Evolutionary conservation across 2,888 invertebrate genomes (phyloP), one percentile per base, ranked within the genome.

Genomic region (Timandra comae): DNA sequence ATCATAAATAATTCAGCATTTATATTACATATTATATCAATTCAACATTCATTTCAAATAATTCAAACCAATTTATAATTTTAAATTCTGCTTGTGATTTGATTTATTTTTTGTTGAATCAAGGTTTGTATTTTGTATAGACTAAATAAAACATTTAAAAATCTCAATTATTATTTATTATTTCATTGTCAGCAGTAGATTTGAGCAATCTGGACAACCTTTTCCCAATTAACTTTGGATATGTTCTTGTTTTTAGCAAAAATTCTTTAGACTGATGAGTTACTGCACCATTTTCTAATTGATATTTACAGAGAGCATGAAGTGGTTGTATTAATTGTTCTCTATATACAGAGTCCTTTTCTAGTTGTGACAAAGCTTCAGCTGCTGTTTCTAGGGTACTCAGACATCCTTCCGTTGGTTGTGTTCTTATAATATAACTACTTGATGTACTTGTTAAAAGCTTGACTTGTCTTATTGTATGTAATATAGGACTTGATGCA

Each of bases 191-290:
- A 59, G 74, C 59, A 43, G 80, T 72, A 45, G 77, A 72, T 44
- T 59, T 69, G 26, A 85, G 50, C 43, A 85, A 57, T 51, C 73
- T 80, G n/a, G 84, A 82, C 49, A 95, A 81, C 51, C 94, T 82
- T 71, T 91, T 93, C 1, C 94, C 94, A 56, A 94, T 92, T 35
- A 92, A 77, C 65, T 94, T 94, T 1, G 93, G 93, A 80, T 94
- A 94, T 47, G 88, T 88, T 60, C 91, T 91, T 47, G 91, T 93
- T 75, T 91, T 93, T 33, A 96, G 90, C 47, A 93, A 87, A 79
- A 91, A 95, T 65, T 97, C 96, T 78, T 96, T 97, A 51, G 96
- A 97, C 59, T 97, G 94, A 76, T 98, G 97, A 23, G 93, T 93
- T 0, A 96, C 95, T 19, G 97, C 97, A 7, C 98, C 98, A 81